Conservation (phyloP, 2,113 vertebrate genomes). For the Engraulis encrasicolus region DNA sequence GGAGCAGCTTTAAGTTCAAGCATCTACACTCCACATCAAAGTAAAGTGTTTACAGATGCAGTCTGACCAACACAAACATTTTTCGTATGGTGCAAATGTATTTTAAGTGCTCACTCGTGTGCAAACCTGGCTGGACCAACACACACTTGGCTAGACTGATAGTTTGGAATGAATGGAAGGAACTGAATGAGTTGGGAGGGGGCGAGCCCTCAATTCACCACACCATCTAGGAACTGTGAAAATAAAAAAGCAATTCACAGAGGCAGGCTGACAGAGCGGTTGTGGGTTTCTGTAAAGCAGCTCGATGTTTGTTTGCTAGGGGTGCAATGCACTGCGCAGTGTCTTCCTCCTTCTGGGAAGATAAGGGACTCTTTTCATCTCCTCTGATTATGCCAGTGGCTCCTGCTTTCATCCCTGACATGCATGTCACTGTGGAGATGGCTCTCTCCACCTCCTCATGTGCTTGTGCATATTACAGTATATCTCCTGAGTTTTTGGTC, state of each 20-base stretch:
- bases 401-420: slow-evolving; percentile 64
- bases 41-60: neutral
- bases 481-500: slow-evolving; percentile 27
- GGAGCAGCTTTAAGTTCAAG: neutral
- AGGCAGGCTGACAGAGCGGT: neutral
- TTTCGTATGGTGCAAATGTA: neutral
- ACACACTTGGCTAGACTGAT: neutral
- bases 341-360: neutral
- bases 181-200: neutral
- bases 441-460: slow-evolving; percentile 59
- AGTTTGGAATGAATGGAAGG: neutral
- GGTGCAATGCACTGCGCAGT: neutral
- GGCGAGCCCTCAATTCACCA: neutral
- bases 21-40: neutral
- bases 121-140: neutral
- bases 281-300: too few species aligned
- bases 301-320: neutral
- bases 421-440: slow-evolving; percentile 59
- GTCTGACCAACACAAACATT: neutral
- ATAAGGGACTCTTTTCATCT: slow-evolving; percentile 6
- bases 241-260: neutral
- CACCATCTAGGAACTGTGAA: neutral
- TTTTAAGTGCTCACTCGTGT: slow-evolving; percentile 1
- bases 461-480: slow-evolving; percentile 19
- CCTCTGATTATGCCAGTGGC: slow-evolving; percentile 50